phyloP scores from a whole-genome alignment of 2,888 invertebrate species.

The Artemia sp. region DNA sequence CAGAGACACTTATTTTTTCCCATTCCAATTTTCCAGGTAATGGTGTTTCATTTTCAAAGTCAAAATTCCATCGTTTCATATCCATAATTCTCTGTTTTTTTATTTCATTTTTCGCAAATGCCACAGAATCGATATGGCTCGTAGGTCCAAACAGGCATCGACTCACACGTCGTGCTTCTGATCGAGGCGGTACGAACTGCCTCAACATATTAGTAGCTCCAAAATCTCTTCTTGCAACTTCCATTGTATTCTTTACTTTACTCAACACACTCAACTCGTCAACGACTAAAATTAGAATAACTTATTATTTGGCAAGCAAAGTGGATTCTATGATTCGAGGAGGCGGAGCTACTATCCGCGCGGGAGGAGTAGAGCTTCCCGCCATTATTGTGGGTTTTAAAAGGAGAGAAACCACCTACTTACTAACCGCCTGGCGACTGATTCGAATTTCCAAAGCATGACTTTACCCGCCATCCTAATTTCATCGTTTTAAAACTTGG shows the following conservation, averaged over 20 bases:
- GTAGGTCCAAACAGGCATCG: slow-evolving; percentile 9
- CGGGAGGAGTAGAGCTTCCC: neutral
- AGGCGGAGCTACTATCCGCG: neutral
- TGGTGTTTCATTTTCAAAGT: slow-evolving; percentile 15
- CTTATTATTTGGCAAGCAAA: neutral
- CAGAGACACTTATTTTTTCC: neutral
- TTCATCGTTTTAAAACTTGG: neutral
- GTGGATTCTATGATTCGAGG: neutral
- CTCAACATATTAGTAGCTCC: neutral
- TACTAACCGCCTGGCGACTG: neutral
- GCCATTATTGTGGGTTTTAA: slow-evolving; percentile 3
- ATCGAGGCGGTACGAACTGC: slow-evolving; percentile 11
- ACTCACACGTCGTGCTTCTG: neutral
- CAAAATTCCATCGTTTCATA: neutral
- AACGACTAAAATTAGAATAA: slow-evolving; percentile 14
- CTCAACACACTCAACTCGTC: neutral
- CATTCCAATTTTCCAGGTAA: neutral
- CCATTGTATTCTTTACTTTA: neutral
- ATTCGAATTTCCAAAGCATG: slow-evolving; percentile 5
- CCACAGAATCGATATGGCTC: neutral
- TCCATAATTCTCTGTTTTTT: slow-evolving; percentile 6
- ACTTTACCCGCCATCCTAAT: neutral
- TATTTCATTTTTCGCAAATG: slow-evolving; percentile 7
- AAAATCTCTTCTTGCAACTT: neutral
- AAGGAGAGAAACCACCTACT: neutral